These are phyloP conservation scores for Engystomops pustulosus DNA, from an alignment of 2,113 vertebrate genomes.

Conservation along the genomic window DNA sequence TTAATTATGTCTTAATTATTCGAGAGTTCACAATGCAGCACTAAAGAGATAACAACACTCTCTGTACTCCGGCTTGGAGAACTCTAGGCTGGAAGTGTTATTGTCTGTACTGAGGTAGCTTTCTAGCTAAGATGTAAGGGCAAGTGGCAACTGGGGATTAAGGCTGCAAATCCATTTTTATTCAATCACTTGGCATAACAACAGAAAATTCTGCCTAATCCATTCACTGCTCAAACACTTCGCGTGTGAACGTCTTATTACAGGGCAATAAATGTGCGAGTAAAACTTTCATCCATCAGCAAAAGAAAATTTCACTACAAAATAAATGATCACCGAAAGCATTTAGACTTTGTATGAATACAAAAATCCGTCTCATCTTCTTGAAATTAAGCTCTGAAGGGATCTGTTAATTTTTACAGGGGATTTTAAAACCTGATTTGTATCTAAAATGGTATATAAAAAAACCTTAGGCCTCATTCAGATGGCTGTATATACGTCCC, in stretches of 20 bases:
- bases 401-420: too few relatives aligned
- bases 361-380: too few relatives aligned
- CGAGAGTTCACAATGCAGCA: slow-evolving; percentile 25
- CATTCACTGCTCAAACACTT: background rate
- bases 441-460: too few relatives aligned
- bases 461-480: too few relatives aligned
- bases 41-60: slow-evolving; percentile 31
- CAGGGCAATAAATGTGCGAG: background rate
- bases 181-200: slow-evolving; percentile 16
- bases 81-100: slow-evolving; percentile 11
- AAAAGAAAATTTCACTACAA: background rate
- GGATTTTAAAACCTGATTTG: too few relatives aligned
- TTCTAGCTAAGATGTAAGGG: slow-evolving; percentile 34
- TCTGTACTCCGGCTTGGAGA: background rate
- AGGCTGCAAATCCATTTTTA: slow-evolving; percentile 11
- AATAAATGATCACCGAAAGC: too few relatives aligned
- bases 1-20: slow-evolving; percentile 38
- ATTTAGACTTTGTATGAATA: background rate
- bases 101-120: slow-evolving; percentile 11
- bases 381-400: too few relatives aligned
- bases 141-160: slow-evolving; percentile 31
- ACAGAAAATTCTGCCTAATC: slow-evolving; percentile 20
- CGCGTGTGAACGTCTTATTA: background rate
- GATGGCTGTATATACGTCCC: too few relatives aligned
- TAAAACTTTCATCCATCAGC: slow-evolving; percentile 10